Conservation (phyloP, 2,888 invertebrate species). For the Ectobius pallidus region DNA sequence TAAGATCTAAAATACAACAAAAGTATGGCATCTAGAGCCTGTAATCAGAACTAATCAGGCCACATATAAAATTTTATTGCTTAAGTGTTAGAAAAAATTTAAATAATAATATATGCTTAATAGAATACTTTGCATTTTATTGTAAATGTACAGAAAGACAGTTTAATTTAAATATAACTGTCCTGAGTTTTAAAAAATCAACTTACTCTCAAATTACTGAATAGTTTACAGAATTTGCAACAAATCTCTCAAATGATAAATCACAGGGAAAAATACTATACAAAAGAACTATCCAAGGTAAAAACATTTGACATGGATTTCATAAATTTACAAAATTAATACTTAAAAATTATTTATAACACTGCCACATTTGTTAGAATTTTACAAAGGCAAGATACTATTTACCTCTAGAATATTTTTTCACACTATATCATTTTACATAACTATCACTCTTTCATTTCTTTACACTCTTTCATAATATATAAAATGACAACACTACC, state of each 20-base stretch:
- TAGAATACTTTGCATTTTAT: conserved; percentile 32
- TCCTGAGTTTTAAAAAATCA: conserved; percentile 22
- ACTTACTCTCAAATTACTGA: neutral
- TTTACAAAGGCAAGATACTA: conserved; percentile 22
- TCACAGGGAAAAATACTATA: conserved; percentile 22
- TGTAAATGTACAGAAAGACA: conserved; percentile 36
- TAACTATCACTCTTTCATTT: neutral
- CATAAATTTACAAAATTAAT: conserved; percentile 7
- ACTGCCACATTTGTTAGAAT: conserved; percentile 4
- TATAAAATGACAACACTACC: no score
- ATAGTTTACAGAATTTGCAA: conserved; percentile 7
- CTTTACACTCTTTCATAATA: neutral
- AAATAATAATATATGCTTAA: neutral
- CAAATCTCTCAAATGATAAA: conserved; percentile 13
- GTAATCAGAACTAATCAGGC: no score
- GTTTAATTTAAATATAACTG: conserved; percentile 33
- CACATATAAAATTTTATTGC: no score
- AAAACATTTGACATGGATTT: conserved; percentile 14
- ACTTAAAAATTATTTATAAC: neutral
- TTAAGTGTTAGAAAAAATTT: no score
- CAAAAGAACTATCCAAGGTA: conserved; percentile 26
- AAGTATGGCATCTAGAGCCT: no score
- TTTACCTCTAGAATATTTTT: neutral
- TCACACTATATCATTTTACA: neutral
- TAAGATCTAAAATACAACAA: no score